Conservation (phyloP, 2,888 invertebrate genomes). For the Lithophane ornitopus region DNA sequence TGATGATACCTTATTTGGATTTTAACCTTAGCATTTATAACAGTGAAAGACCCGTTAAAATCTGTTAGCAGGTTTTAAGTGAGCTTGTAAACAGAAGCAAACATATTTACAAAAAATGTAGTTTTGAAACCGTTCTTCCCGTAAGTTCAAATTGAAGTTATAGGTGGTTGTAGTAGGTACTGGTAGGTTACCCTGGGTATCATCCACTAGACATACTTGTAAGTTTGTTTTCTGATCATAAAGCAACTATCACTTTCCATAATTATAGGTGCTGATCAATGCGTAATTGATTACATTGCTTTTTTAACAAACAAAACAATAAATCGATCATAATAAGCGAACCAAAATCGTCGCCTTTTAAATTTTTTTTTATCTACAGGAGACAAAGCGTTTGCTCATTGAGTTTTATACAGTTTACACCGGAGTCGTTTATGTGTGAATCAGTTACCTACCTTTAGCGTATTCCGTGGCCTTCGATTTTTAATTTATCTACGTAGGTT, state of each 20-base stretch:
- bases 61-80: slow-evolving; percentile 39
- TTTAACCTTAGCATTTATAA: slow-evolving; percentile 55
- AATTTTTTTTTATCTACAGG: slow-evolving; percentile 10
- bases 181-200: not conserved
- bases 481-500: slow-evolving; percentile 26
- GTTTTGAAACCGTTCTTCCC: slow-evolving; percentile 15
- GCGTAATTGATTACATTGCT: not conserved
- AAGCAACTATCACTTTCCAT: slow-evolving; percentile 1
- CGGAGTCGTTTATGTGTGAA: slow-evolving; percentile 22
- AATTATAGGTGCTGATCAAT: not conserved
- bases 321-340: not conserved
- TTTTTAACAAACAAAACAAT: slow-evolving; percentile 7
- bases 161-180: not conserved
- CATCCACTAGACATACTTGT: not conserved
- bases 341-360: slow-evolving; percentile 12
- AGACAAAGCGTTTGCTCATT: slow-evolving; percentile 14
- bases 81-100: slow-evolving; percentile 39
- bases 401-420: slow-evolving; percentile 11
- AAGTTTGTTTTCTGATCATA: slow-evolving; percentile 1
- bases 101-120: slow-evolving; percentile 17
- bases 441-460: slow-evolving; percentile 30
- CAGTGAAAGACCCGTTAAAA: slow-evolving; percentile 53
- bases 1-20: slow-evolving; percentile 31
- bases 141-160: slow-evolving; percentile 9
- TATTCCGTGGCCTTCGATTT: slow-evolving; percentile 42